phyloP scores from a whole-genome alignment of 1,140 invertebrate genomes.

The Centruroides sculpturatus region DNA sequence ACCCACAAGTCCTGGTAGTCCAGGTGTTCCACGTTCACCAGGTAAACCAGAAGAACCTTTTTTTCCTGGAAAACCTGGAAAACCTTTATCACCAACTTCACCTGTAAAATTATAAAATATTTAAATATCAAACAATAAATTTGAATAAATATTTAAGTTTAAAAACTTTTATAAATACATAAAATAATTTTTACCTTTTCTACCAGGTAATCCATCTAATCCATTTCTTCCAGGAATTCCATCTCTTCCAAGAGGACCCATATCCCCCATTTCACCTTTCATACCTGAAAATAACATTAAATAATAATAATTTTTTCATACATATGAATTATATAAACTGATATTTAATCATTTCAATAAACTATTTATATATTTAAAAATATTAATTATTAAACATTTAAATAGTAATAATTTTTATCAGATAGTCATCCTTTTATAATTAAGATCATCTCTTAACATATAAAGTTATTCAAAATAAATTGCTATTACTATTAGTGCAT shows the following conservation, averaged over 20 bases:
- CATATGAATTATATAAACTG: not conserved
- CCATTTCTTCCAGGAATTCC: slow-evolving; percentile 39
- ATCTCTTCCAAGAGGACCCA: slow-evolving; percentile 41
- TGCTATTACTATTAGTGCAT: too few species aligned
- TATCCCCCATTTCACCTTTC: slow-evolving; percentile 50
- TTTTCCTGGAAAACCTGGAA: slow-evolving; percentile 24
- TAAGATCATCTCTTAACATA: too few species aligned
- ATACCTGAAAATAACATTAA: slow-evolving; percentile 36
- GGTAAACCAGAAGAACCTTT: slow-evolving; percentile 16
- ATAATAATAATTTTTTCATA: not conserved
- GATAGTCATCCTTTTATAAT: too few species aligned
- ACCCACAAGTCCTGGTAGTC: slow-evolving; percentile 17
- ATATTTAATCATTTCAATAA: not conserved
- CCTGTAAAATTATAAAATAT: not conserved
- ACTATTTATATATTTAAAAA: not conserved
- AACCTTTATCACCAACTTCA: slow-evolving; percentile 28
- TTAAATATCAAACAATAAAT: not conserved
- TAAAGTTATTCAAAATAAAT: too few species aligned
- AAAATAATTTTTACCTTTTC: slow-evolving; percentile 27
- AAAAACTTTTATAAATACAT: slow-evolving; percentile 21
- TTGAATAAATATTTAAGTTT: too few species aligned
- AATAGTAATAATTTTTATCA: too few species aligned
- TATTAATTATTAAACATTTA: not conserved
- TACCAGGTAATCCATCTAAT: slow-evolving; percentile 40
- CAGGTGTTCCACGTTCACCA: slow-evolving; percentile 25